phyloP scores from a whole-genome alignment of 2,113 vertebrate species.

The Corythaixoides concolor region DNA sequence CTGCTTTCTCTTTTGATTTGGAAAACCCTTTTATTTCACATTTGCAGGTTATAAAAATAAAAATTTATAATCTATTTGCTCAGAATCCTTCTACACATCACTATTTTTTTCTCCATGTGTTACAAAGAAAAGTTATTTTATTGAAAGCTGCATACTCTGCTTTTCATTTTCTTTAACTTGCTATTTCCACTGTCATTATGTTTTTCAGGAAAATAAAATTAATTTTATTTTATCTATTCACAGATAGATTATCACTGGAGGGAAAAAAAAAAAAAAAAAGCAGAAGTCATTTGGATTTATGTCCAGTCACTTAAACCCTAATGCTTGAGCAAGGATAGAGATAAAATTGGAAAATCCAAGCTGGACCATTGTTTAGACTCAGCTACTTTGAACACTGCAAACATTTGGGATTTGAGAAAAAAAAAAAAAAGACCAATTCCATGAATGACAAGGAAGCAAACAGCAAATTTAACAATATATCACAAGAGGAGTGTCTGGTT shows the following conservation, averaged over 20 bases:
- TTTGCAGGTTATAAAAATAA: neutral
- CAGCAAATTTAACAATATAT: neutral
- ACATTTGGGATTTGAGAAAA: neutral
- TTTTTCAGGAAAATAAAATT: neutral
- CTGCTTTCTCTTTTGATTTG: neutral
- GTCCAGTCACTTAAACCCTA: neutral
- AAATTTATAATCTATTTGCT: neutral
- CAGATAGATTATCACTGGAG: neutral
- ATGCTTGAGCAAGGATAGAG: neutral
- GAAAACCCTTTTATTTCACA: neutral
- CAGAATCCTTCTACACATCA: neutral
- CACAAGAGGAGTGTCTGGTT: neutral
- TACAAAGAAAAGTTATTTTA: neutral
- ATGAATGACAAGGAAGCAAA: neutral
- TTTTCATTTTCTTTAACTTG: neutral
- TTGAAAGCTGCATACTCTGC: neutral
- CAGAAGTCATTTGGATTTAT: neutral
- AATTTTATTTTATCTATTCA: neutral
- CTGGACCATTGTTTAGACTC: neutral
- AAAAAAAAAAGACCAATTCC: neutral
- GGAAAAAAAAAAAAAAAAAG: accelerated
- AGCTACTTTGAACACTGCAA: neutral
- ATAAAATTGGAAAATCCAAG: neutral
- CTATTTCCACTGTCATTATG: neutral
- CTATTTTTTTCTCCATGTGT: neutral